A percentile compares a stretch with the other conserved stretches of the same genome.
Evolutionary conservation across 1,140 invertebrate species (phyloP).

Genomic region (Ridgeia piscesae): DNA sequence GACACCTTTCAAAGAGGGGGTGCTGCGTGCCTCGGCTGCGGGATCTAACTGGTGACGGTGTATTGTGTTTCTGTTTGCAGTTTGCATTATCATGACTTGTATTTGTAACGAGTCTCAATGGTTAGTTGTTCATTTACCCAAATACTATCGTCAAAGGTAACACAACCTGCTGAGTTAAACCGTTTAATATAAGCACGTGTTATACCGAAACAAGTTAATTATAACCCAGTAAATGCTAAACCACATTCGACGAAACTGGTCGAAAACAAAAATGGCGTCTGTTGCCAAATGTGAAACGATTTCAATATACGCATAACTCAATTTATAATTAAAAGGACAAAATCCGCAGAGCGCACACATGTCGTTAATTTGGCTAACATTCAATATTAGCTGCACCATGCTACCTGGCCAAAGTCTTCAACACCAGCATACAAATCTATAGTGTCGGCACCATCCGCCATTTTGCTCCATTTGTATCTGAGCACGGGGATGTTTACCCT

Average conservation of each 20-base stretch:
- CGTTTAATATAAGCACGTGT: conserved; percentile 13
- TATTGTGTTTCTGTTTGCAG: too few species aligned
- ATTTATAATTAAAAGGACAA: conserved; percentile 8
- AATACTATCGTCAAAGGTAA: background rate
- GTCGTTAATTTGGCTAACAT: background rate
- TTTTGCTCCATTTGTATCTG: conserved; percentile 61
- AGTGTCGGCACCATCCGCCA: conserved; percentile 86
- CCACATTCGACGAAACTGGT: background rate
- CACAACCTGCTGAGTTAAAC: background rate
- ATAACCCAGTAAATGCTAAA: background rate
- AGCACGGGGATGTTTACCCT: background rate
- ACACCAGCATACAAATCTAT: conserved; percentile 96
- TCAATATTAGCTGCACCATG: conserved; percentile 18
- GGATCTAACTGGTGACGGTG: too few species aligned
- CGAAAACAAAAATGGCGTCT: background rate
- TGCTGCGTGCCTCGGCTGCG: too few species aligned
- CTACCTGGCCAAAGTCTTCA: conserved; percentile 87
- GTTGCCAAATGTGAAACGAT: background rate
- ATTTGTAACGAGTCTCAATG: background rate
- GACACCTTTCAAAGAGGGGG: too few species aligned
- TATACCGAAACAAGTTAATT: conserved; percentile 8
- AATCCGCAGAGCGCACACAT: background rate
- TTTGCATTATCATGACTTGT: background rate
- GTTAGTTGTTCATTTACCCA: background rate
- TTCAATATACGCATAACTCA: conserved; percentile 6